Percentiles rank a stretch among this genome's conserved stretches.
Evolutionary conservation across 2,113 vertebrate genomes (phyloP).

Genomic region (Phaethon lepturus): DNA sequence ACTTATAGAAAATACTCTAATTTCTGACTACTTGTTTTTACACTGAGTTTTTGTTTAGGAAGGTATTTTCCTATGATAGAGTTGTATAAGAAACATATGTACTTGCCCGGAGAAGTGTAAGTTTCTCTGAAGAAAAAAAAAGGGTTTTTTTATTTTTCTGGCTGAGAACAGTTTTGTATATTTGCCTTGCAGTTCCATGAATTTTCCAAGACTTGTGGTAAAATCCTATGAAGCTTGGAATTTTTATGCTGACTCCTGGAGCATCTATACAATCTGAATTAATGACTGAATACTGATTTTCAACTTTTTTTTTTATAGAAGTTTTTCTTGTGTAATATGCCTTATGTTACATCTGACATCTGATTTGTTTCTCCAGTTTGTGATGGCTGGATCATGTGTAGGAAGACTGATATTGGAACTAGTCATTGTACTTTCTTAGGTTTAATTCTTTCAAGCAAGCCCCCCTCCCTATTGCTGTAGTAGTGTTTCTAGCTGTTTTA

Average conservation of each 20-base stretch:
- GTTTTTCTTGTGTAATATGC: not conserved
- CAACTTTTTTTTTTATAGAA: too few relatives aligned
- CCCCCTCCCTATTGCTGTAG: accelerated
- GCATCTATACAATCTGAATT: not conserved
- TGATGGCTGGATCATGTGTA: not conserved
- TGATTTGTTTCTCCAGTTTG: not conserved
- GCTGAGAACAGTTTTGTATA: not conserved
- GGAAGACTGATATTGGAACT: not conserved
- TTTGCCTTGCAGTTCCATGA: not conserved
- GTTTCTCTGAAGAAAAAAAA: not conserved
- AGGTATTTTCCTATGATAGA: not conserved
- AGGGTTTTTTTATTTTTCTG: not conserved
- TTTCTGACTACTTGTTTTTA: not conserved
- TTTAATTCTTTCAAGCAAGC: not conserved
- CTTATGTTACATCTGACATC: not conserved
- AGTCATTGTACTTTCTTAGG: not conserved
- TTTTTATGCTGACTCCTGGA: not conserved
- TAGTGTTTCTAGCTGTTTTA: not conserved
- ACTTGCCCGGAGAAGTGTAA: not conserved
- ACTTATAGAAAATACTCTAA: not conserved
- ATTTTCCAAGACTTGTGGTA: not conserved
- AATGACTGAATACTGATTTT: not conserved
- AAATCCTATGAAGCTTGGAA: not conserved
- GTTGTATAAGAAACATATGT: not conserved
- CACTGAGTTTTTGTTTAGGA: not conserved